Conservation (phyloP, 2,888 invertebrate genomes). For the Toxonevra muliebris region DNA sequence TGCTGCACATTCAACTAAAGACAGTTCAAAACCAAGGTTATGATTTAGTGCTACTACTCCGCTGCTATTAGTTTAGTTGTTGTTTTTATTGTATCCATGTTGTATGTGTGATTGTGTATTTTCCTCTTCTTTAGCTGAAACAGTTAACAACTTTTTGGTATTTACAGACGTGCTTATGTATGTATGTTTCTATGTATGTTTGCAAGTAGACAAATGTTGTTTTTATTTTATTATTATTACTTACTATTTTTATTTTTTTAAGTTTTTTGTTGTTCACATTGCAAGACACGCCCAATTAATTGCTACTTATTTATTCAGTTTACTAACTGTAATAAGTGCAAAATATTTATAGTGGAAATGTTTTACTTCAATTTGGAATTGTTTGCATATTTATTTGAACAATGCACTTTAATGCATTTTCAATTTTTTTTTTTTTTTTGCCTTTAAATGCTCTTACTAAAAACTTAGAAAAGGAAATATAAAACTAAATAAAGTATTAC, state of each 20-base stretch:
- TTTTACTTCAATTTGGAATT: neutral
- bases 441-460: no score
- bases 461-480: no score
- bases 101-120: slow-evolving; percentile 10
- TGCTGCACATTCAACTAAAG: slow-evolving; percentile 6
- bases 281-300: slow-evolving; percentile 15
- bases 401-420: neutral
- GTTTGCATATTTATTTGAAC: slow-evolving; percentile 1
- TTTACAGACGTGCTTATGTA: neutral
- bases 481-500: no score
- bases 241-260: slow-evolving; percentile 26
- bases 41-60: neutral
- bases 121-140: slow-evolving; percentile 13
- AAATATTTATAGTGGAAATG: neutral
- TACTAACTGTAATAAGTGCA: neutral
- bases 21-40: slow-evolving; percentile 1
- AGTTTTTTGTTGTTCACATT: slow-evolving; percentile 43
- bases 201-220: slow-evolving; percentile 36
- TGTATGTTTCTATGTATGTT: slow-evolving; percentile 8
- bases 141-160: neutral
- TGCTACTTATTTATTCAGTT: slow-evolving; percentile 1
- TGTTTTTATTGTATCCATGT: neutral
- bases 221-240: slow-evolving; percentile 46
- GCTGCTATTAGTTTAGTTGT: neutral
- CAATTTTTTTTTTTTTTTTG: neutral